phyloP scores from a whole-genome alignment of 2,888 invertebrate species.

The Cantharis nigra region DNA sequence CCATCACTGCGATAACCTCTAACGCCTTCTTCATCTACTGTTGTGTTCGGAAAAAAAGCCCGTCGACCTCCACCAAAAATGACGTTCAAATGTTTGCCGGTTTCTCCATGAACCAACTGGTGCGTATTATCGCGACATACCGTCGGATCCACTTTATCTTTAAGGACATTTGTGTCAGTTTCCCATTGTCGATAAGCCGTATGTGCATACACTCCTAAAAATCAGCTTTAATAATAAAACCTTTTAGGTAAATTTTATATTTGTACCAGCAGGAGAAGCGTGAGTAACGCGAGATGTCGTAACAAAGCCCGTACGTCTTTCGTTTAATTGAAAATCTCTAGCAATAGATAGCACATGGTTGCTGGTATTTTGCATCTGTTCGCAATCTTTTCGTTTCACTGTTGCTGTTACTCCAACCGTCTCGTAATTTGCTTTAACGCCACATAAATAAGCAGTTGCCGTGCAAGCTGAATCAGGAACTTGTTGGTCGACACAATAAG shows the following conservation, averaged over 20 bases:
- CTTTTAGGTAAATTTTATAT: too few relatives aligned
- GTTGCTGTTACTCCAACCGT: conserved; percentile 75
- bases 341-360: conserved; percentile 70
- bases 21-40: conserved; percentile 53
- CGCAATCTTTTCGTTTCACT: conserved; percentile 67
- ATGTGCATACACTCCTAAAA: conserved; percentile 67
- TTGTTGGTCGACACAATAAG: conserved; percentile 74
- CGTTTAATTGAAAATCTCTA: conserved; percentile 70
- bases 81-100: conserved; percentile 72
- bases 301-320: conserved; percentile 69
- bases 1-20: background rate
- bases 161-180: conserved; percentile 63
- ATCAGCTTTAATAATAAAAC: too few relatives aligned
- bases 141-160: conserved; percentile 56
- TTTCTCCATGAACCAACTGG: conserved; percentile 68
- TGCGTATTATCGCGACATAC: conserved; percentile 74
- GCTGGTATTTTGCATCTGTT: conserved; percentile 58
- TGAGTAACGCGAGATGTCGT: conserved; percentile 82
- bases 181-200: conserved; percentile 75
- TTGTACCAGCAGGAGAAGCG: conserved; percentile 73
- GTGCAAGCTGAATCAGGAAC: conserved; percentile 85
- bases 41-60: conserved; percentile 65
- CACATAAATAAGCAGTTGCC: conserved; percentile 78
- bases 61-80: conserved; percentile 77
- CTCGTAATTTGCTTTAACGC: conserved; percentile 77